Percentiles rank a stretch among this genome's conserved stretches.
Conservation (phyloP, 1,140 invertebrate species). For the Penaeus vannamei region DNA sequence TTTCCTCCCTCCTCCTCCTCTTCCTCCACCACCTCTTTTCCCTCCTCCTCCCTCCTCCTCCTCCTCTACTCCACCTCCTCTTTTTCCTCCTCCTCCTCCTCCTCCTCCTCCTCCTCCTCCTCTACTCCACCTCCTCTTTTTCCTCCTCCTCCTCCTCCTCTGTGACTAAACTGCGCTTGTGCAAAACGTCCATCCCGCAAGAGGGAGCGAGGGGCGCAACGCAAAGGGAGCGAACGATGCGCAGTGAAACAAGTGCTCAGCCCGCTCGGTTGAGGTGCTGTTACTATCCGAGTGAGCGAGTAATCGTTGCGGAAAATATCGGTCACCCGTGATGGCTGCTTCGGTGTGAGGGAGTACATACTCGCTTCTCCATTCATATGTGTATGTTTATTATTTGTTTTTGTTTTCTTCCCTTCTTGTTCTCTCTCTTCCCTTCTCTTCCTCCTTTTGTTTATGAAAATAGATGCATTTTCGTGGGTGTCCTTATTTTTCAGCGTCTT, state of each 20-base stretch:
- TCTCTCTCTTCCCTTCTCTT: slow-evolving; percentile 1
- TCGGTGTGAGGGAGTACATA: slow-evolving; percentile 25
- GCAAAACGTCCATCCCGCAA: no score
- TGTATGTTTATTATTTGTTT: slow-evolving; percentile 28
- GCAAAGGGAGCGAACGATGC: no score
- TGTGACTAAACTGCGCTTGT: no score
- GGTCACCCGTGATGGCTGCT: slow-evolving; percentile 31
- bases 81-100: no score
- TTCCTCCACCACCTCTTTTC: no score
- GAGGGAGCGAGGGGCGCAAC: no score
- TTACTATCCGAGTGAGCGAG: not conserved
- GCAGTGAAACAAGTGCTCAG: not conserved
- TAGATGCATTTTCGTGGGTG: not conserved
- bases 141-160: no score
- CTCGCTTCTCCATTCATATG: slow-evolving; percentile 18
- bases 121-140: no score
- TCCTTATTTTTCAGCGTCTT: not conserved
- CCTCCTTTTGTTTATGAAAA: not conserved
- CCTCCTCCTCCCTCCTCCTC: no score
- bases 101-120: no score
- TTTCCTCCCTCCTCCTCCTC: no score
- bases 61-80: no score
- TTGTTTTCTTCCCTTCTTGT: slow-evolving; percentile 11
- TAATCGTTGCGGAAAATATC: slow-evolving; percentile 10
- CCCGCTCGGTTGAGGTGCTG: slow-evolving; percentile 10